Conservation (phyloP, 2,797 vertebrate genomes). For the Chelonia mydas region DNA sequence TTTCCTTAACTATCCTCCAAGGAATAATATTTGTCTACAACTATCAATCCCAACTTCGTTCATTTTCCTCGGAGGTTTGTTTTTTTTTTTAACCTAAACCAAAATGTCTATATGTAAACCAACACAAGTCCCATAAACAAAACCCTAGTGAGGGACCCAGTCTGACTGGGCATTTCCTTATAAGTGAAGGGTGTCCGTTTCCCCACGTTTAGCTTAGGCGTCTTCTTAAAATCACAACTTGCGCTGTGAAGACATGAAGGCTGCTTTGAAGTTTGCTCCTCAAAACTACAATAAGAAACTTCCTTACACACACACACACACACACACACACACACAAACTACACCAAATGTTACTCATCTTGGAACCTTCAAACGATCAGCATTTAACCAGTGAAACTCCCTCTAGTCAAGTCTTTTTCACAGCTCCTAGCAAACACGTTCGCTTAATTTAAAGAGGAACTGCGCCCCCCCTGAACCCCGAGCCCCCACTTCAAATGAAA, state of each 20-base stretch:
- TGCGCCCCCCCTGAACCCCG: slow-evolving; percentile 44
- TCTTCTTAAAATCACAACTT: not conserved
- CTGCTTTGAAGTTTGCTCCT: not conserved
- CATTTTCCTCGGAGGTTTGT: slow-evolving; percentile 13
- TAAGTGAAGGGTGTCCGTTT: not conserved
- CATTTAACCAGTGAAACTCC: not conserved
- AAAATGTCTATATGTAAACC: slow-evolving; percentile 17
- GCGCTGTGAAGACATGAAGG: not conserved
- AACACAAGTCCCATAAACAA: not conserved
- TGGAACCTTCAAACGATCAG: not conserved
- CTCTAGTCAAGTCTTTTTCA: not conserved
- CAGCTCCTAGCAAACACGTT: slow-evolving; percentile 5
- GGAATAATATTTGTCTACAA: slow-evolving; percentile 77
- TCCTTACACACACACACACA: not conserved
- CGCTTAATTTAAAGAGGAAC: not conserved
- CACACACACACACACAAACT: not conserved
- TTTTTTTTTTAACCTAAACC: not conserved
- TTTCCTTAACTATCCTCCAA: slow-evolving; percentile 82
- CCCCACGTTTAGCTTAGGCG: not conserved
- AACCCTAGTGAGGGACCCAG: not conserved
- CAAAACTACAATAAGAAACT: not conserved
- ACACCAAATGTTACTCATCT: not conserved
- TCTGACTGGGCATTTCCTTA: not conserved
- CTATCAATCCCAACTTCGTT: slow-evolving; percentile 76
- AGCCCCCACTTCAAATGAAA: not conserved